A percentile compares a stretch with the other conserved stretches of the same genome.
These are phyloP conservation scores for Mormoops blainvillei DNA, from an alignment of 2,113 vertebrate species.

Conservation along the genomic window DNA sequence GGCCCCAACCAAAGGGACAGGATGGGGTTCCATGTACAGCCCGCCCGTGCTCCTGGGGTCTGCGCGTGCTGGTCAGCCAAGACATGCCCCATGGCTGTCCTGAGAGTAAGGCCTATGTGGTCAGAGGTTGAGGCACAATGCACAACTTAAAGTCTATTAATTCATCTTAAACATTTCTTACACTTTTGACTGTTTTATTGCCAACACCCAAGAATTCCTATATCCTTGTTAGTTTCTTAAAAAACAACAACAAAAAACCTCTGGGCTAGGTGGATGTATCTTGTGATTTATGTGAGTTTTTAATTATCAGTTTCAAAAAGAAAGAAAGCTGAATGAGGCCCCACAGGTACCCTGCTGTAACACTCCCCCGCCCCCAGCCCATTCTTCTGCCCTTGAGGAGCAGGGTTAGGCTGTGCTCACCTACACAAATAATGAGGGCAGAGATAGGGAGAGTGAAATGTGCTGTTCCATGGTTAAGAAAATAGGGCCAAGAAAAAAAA, in stretches of 20 bases:
- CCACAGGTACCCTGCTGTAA: not conserved
- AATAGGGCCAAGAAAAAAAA: not conserved
- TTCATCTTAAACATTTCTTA: not conserved
- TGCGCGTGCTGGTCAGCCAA: not conserved
- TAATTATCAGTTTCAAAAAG: not conserved
- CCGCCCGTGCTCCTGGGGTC: not conserved
- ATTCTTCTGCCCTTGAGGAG: not conserved
- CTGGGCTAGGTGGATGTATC: not conserved
- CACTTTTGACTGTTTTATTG: not conserved
- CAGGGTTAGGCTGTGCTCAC: not conserved
- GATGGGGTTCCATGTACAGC: fast-evolving
- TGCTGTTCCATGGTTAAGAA: not conserved
- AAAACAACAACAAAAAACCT: not conserved
- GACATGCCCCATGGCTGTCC: not conserved
- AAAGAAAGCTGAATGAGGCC: not conserved
- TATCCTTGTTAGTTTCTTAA: not conserved
- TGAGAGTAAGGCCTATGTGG: not conserved
- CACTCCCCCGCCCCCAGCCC: not conserved
- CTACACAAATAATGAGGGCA: not conserved
- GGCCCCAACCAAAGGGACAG: not conserved
- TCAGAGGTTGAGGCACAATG: not conserved
- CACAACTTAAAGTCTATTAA: not conserved
- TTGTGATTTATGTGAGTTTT: not conserved
- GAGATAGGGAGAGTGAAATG: not conserved
- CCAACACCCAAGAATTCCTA: not conserved